These are phyloP conservation scores for Orgyia antiqua DNA, from an alignment of 2,888 invertebrate genomes.

Conservation along the genomic window DNA sequence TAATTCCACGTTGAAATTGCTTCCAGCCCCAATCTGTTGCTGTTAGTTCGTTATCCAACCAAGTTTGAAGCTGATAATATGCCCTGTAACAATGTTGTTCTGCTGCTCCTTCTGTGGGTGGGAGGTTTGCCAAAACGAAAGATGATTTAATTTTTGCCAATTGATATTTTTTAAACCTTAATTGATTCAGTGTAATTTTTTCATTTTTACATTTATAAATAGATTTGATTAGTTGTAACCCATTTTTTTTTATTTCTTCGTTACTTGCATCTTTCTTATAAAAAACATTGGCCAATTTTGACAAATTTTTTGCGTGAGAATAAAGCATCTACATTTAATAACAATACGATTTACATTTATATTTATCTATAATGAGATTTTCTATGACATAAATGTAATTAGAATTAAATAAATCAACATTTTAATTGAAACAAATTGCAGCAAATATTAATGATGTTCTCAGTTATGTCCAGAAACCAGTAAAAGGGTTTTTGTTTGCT, in stretches of 20 bases:
- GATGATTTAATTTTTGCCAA: constrained; percentile 19
- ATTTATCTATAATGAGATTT: no score
- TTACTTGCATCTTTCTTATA: constrained; percentile 11
- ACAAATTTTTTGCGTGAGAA: constrained; percentile 1
- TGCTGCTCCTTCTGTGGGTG: constrained; percentile 19
- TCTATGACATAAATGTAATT: no score
- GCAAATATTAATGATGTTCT: no score
- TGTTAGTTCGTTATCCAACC: constrained; percentile 15
- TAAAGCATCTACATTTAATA: no score
- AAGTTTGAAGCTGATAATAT: constrained; percentile 15
- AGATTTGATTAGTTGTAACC: constrained; percentile 12
- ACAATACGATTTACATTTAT: no score
- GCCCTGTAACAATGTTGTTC: constrained; percentile 21
- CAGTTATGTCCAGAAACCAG: no score
- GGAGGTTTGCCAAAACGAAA: constrained; percentile 10
- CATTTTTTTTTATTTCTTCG: constrained; percentile 9
- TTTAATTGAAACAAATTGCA: no score
- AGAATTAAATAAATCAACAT: no score
- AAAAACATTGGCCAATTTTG: constrained; percentile 12
- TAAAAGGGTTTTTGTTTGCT: no score
- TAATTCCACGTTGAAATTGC: constrained; percentile 13
- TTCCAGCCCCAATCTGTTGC: constrained; percentile 18
- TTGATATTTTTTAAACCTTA: constrained; percentile 18
- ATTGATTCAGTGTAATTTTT: constrained; percentile 15
- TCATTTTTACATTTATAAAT: constrained; percentile 6